A percentile compares a stretch with the other conserved stretches of the same genome.
Evolutionary conservation across 2,888 invertebrate genomes (phyloP).

Genomic region (Selenia dentaria): DNA sequence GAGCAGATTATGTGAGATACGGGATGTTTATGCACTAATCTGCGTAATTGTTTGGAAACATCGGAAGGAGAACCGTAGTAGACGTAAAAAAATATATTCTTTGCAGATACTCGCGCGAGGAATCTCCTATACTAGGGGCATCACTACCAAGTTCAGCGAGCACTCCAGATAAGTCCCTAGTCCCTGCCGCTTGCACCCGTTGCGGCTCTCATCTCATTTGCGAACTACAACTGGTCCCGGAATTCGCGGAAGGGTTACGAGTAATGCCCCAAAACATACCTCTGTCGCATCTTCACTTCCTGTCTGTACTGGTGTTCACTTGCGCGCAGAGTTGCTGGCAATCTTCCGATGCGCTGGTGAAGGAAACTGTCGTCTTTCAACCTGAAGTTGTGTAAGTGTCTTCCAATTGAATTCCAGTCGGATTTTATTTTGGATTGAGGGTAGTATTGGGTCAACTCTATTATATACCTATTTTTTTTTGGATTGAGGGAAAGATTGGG

Average conservation of each 20-base stretch:
- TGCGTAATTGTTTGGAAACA: no score
- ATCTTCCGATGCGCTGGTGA: slow-evolving; percentile 86
- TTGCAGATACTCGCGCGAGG: slow-evolving; percentile 90
- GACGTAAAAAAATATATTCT: no score
- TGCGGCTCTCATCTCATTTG: slow-evolving; percentile 90
- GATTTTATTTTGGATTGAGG: no score
- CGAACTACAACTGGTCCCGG: slow-evolving; percentile 94
- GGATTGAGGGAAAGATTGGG: no score
- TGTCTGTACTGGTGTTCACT: slow-evolving; percentile 93
- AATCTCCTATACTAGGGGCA: slow-evolving; percentile 88
- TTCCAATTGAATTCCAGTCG: no score
- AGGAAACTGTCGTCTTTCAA: slow-evolving; percentile 91
- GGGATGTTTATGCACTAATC: no score
- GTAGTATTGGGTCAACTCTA: no score
- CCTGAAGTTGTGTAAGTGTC: slow-evolving; percentile 82
- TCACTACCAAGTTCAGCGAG: slow-evolving; percentile 79
- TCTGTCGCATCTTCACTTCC: slow-evolving; percentile 89
- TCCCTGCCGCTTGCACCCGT: slow-evolving; percentile 84
- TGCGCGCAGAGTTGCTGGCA: slow-evolving; percentile 95
- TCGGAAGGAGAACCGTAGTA: no score
- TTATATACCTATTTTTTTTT: no score
- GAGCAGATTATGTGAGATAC: no score
- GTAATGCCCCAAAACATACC: slow-evolving; percentile 80
- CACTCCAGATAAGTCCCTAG: slow-evolving; percentile 49
- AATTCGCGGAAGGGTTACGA: slow-evolving; percentile 88